phyloP scores from a whole-genome alignment of 2,797 vertebrate species.

The Betta splendens region DNA sequence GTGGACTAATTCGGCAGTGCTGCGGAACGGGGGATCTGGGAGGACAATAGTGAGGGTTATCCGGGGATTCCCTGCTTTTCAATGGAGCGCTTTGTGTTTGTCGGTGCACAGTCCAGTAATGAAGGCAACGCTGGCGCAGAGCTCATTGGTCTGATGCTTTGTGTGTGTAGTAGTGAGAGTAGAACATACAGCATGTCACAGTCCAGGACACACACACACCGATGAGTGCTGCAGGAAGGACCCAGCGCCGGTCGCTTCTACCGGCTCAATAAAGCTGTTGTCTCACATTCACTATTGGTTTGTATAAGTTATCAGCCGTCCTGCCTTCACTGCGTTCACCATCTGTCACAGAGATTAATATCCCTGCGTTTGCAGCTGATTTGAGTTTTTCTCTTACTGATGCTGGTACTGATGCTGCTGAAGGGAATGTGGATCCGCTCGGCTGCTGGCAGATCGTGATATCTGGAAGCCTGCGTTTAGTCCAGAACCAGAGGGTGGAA shows the following conservation, averaged over 20 bases:
- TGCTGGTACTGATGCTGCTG: constrained; percentile 9
- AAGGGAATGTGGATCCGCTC: constrained; percentile 32
- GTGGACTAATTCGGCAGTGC: constrained; percentile 57
- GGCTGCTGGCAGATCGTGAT: constrained; percentile 15
- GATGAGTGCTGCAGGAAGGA: constrained; percentile 8
- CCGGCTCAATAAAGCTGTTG: constrained; percentile 16
- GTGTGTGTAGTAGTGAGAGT: constrained; percentile 25
- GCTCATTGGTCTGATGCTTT: constrained; percentile 49
- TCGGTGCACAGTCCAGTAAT: constrained; percentile 57
- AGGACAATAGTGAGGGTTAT: constrained; percentile 69
- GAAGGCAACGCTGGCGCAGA: constrained; percentile 62
- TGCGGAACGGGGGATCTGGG: constrained; percentile 62
- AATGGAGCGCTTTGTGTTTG: constrained; percentile 67
- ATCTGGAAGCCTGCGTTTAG: constrained; percentile 18
- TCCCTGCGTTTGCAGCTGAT: constrained; percentile 15
- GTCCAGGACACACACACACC: background rate
- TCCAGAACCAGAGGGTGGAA: constrained; percentile 12
- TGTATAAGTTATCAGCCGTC: too few species aligned
- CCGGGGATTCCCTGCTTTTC: constrained; percentile 68
- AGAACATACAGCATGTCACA: constrained; percentile 33
- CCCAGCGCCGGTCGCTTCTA: constrained; percentile 11
- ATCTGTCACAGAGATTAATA: constrained; percentile 2
- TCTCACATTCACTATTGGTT: too few species aligned
- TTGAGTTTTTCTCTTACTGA: constrained; percentile 9
- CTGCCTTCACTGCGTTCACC: background rate